Evolutionary conservation across 2,797 vertebrate genomes (phyloP), one percentile per base, ranked within the genome.

Genomic region (Poecilia velifera): DNA sequence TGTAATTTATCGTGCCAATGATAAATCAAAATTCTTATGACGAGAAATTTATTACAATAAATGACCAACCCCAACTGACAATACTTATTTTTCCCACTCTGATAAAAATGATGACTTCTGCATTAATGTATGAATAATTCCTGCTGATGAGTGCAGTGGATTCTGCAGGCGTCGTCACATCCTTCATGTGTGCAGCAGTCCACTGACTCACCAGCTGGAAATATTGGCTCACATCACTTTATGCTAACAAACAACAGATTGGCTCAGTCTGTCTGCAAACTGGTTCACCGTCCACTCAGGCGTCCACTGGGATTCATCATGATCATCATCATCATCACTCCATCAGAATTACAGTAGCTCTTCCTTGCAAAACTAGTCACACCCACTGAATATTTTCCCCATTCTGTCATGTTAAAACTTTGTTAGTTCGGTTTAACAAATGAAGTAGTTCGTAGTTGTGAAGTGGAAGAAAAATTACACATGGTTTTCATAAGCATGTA

Each of bases 191-290:
- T 78, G 55, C 82, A 77, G 55, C 72, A 6, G 46, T 72, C 0
- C 62, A 13, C 31, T 91, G 86, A 90, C 81, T 92, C 89, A 90
- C 34, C 43, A 49, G 9, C 72, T 78, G 77, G 82, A 84, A 84
- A 90, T 28, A 84, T 1, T 7, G 2, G 68, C 39, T 80, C 80
- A 82, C 41, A 2, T 78, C 39, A 46, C 47, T 22, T 76, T 9
- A 45, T 9, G 0, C 49, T 76, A 49, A 76, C n/a, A 31, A 25
- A 6, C 59, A 1, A 0, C 22, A 18, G 39, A 45, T 34, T 84
- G 79, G 87, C 78, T 89, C 87, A 79, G 73, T 79, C 72, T 70
- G 77, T 76, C 73, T 68, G 49, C 0, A 3, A 25, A 3, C 36
- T 14, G 16, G 36, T 34, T 76, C 55, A 77, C 71, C 3, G 16